A percentile compares a stretch with the other conserved stretches of the same genome.
Evolutionary conservation across 2,888 invertebrate genomes (phyloP).

Genomic region (Punctoribates punctum): DNA sequence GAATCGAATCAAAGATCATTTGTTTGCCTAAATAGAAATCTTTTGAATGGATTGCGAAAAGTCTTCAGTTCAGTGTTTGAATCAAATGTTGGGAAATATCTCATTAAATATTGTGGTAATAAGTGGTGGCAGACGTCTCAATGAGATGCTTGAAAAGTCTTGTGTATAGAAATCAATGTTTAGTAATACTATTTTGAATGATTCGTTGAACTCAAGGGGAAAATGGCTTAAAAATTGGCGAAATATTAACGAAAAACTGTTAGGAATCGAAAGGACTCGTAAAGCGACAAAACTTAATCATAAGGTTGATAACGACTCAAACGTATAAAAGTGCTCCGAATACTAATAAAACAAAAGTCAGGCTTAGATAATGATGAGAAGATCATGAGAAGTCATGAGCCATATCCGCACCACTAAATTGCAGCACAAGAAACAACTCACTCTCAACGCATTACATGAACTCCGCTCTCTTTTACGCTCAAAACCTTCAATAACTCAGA

Average conservation of each 20-base stretch:
- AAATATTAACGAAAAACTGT: slow-evolving; percentile 27
- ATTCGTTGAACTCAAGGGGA: neutral
- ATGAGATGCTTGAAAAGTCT: slow-evolving; percentile 30
- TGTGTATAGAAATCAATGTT: slow-evolving; percentile 25
- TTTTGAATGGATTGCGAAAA: neutral
- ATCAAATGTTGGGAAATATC: neutral
- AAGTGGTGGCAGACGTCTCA: neutral
- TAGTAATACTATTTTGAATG: neutral
- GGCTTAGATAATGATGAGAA: slow-evolving; percentile 34
- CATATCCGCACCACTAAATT: slow-evolving; percentile 35
- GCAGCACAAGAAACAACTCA: neutral
- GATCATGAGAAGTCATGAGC: slow-evolving; percentile 18
- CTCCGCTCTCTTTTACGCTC: neutral
- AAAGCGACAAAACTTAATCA: slow-evolving; percentile 21
- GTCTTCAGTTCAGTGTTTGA: too few species aligned
- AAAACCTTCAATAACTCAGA: neutral
- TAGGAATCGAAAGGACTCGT: neutral
- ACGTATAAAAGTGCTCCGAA: slow-evolving; percentile 22
- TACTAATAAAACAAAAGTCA: slow-evolving; percentile 29
- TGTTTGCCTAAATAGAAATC: neutral
- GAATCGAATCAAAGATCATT: neutral
- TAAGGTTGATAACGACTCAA: slow-evolving; percentile 34
- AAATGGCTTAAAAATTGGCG: slow-evolving; percentile 11
- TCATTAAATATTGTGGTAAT: neutral
- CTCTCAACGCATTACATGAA: neutral